Conservation (phyloP, 2,888 invertebrate genomes). For the Choristoneura rosaceana region DNA sequence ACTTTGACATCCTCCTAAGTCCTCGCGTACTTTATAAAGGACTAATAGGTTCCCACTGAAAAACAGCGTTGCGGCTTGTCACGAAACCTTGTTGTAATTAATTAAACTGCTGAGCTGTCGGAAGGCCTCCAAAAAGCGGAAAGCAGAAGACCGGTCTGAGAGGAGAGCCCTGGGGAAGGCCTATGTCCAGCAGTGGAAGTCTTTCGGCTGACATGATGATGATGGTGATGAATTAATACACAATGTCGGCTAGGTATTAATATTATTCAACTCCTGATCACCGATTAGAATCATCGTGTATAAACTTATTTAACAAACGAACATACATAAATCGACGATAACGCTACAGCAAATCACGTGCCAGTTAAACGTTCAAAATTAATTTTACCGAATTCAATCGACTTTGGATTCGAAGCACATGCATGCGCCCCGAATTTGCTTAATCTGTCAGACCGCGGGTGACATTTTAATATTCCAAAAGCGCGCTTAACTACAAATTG, state of each 20-base stretch:
- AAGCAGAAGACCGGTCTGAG: no score
- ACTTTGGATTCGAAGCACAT: conserved; percentile 29
- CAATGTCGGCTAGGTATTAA: background rate
- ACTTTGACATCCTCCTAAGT: no score
- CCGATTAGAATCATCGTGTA: background rate
- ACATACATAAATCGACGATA: conserved; percentile 21
- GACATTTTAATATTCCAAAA: conserved; percentile 60
- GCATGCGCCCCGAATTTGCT: conserved; percentile 31
- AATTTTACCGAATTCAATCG: conserved; percentile 32
- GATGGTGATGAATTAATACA: no score
- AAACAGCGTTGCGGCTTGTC: no score
- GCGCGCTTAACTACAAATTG: conserved; percentile 75
- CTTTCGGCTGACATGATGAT: no score
- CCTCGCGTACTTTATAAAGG: no score
- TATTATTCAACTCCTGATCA: background rate
- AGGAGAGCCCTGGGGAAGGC: no score
- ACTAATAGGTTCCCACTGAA: no score
- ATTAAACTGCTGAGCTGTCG: no score
- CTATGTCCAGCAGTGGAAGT: no score
- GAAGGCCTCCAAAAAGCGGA: no score
- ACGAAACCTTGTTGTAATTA: no score
- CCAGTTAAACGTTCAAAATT: conserved; percentile 29
- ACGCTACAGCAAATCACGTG: conserved; percentile 16
- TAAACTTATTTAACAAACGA: background rate
- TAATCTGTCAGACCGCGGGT: conserved; percentile 39